These are phyloP conservation scores for Tautogolabrus adspersus DNA, from an alignment of 2,113 vertebrate genomes.

Conservation along the genomic window DNA sequence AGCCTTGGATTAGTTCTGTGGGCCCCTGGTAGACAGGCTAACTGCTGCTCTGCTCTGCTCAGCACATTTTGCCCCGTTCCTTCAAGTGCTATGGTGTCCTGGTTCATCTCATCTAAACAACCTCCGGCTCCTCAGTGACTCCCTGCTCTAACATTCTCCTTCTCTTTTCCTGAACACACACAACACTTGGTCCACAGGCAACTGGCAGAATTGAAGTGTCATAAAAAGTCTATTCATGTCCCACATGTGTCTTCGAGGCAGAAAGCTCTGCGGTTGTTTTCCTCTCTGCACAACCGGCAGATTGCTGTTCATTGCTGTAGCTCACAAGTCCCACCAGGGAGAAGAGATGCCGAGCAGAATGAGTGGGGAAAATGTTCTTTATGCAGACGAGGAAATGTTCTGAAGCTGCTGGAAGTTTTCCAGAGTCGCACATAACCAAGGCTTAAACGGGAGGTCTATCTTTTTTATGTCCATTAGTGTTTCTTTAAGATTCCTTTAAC, in stretches of 20 bases:
- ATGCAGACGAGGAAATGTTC: conserved; percentile 60
- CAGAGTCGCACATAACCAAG: conserved; percentile 62
- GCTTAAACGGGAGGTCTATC: conserved; percentile 32
- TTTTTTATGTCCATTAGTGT: conserved; percentile 52
- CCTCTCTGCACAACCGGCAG: conserved; percentile 38
- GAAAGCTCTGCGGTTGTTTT: conserved; percentile 51
- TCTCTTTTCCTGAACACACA: conserved; percentile 45
- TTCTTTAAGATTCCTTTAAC: conserved; percentile 46
- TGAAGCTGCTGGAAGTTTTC: conserved; percentile 59
- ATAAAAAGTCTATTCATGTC: conserved; percentile 77
- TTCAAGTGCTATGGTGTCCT: conserved; percentile 54
- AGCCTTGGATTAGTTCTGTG: conserved; percentile 60
- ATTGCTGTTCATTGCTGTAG: conserved; percentile 56
- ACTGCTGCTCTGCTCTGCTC: conserved; percentile 70
- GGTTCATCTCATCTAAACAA: conserved; percentile 72
- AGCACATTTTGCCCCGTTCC: conserved; percentile 69
- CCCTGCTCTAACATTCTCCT: conserved; percentile 53
- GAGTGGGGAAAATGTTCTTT: conserved; percentile 44
- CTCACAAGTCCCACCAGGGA: conserved; percentile 52
- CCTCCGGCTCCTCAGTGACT: conserved; percentile 52
- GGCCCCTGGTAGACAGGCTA: conserved; percentile 56
- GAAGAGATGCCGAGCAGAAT: conserved; percentile 44
- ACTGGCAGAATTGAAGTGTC: conserved; percentile 70
- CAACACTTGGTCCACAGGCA: conserved; percentile 61
- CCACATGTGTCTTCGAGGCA: conserved; percentile 71